Base-by-base conservation (phyloP, 2,888 invertebrate genomes). In the Balanococcus diminutus region DNA sequence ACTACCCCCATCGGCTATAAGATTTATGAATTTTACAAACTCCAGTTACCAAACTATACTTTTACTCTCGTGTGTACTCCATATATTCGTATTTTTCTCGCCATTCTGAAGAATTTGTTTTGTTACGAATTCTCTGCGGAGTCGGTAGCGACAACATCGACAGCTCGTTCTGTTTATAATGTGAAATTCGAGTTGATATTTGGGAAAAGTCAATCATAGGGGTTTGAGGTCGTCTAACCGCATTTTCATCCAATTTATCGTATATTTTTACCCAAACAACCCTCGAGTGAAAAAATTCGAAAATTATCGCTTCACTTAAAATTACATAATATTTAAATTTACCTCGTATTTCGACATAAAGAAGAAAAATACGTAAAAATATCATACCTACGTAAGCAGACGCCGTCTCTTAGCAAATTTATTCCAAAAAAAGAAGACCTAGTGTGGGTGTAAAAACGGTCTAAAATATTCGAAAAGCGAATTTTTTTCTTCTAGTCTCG, bases 1-100 rank as follows among this genome's bases (percentile, higher is more conserved):
- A n/a, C 36, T 67, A 28, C 67, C 28, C 67, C 67, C 67, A 67
- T 67, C 28, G 67, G 67, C 67, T 25, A 67, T 16, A 67, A 28
- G 67, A 67, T 67, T 67, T 67, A 67, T 67, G 67, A 67, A 67
- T 31, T 67, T 67, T 67, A 67, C 28, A 28, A 67, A 67, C 14
- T 67, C 28, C 5, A 67, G 28, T 67, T 28, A 67, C 28, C n/a
- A n/a, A n/a, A n/a, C n/a, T n/a, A n/a, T n/a, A n/a, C n/a, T n/a
- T n/a, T n/a, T n/a, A n/a, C n/a, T n/a, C n/a, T 67, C 67, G 28
- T 28, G 19, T 28, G 5, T 28, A 16, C 4, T 4, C 8, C 5
- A 8, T 36, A 8, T 36, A 36, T 36, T n/a, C n/a, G 36, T 36
- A 36, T 36, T 36, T 36, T 36, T 36, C 36, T 36, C 36, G 3